Evolutionary conservation across 2,888 invertebrate species (phyloP).

Genomic region (Oscheius sp.): DNA sequence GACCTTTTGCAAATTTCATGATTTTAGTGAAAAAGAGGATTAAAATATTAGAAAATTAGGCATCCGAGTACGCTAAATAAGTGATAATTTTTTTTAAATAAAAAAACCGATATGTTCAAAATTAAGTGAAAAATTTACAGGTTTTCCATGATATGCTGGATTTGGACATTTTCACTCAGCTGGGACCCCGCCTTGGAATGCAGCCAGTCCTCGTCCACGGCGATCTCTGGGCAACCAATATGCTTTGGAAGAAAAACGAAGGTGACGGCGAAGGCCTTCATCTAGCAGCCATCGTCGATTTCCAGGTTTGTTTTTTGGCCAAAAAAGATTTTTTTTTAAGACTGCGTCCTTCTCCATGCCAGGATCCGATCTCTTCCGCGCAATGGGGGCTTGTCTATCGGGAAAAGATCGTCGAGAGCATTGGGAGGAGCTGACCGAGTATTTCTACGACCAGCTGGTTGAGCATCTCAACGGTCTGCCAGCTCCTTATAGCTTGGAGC

Average conservation of each 20-base stretch:
- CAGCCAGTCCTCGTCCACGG: slow-evolving; percentile 40
- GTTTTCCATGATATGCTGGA: neutral
- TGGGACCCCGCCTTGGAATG: neutral
- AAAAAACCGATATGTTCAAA: no score
- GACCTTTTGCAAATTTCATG: no score
- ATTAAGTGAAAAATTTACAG: neutral
- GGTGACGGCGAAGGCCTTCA: neutral
- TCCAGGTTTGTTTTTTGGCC: slow-evolving; percentile 4
- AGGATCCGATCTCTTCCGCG: slow-evolving; percentile 37
- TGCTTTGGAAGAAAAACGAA: slow-evolving; percentile 36
- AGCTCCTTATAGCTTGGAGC: slow-evolving; percentile 40
- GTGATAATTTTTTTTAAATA: no score
- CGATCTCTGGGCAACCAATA: slow-evolving; percentile 46
- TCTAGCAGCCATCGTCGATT: slow-evolving; percentile 24
- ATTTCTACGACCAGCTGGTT: slow-evolving; percentile 38
- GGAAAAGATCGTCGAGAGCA: slow-evolving; percentile 37
- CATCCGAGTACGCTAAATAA: no score
- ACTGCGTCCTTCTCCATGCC: slow-evolving; percentile 41
- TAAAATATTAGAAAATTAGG: no score
- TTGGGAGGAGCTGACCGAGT: slow-evolving; percentile 39
- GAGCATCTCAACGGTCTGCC: slow-evolving; percentile 30
- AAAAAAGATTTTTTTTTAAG: slow-evolving; percentile 20
- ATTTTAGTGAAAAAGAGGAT: no score
- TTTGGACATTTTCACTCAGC: neutral
- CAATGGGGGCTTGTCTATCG: slow-evolving; percentile 37